A percentile compares a stretch with the other conserved stretches of the same genome.
Evolutionary conservation across 2,888 invertebrate species (phyloP).

Genomic region (Euplexia lucipara): DNA sequence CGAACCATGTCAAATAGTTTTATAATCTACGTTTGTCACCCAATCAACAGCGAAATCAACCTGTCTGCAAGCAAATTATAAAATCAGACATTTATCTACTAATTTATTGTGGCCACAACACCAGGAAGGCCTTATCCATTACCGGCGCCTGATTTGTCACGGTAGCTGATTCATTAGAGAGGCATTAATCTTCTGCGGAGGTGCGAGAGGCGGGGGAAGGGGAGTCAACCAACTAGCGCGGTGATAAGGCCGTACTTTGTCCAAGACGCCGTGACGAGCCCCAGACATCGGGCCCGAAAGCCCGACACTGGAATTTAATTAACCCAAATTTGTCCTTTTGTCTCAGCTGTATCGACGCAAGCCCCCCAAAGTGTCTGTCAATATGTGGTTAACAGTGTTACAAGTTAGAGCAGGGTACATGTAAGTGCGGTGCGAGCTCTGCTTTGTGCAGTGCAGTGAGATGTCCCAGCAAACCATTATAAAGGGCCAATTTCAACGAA

Average conservation of each 20-base stretch:
- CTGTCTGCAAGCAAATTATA: conserved; percentile 53
- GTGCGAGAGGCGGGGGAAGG: conserved; percentile 66
- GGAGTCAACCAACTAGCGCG: conserved; percentile 74
- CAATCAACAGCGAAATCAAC: conserved; percentile 24
- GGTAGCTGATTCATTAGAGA: conserved; percentile 87
- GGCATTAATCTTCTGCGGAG: conserved; percentile 83
- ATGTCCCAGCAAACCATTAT: conserved; percentile 20
- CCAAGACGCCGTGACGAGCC: conserved; percentile 83
- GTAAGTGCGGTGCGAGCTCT: conserved; percentile 13
- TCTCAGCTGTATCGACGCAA: conserved; percentile 71
- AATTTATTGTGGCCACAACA: conserved; percentile 82
- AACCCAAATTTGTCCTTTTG: conserved; percentile 86
- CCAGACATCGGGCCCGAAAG: conserved; percentile 77
- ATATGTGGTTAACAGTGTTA: conserved; percentile 70
- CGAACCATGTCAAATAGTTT: not conserved
- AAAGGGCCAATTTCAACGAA: conserved; percentile 45
- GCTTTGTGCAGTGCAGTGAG: conserved; percentile 15
- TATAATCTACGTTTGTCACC: not conserved
- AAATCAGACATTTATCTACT: conserved; percentile 76
- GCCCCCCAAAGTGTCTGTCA: conserved; percentile 75
- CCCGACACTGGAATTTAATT: conserved; percentile 86
- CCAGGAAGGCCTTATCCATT: conserved; percentile 85
- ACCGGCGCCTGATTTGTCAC: conserved; percentile 86
- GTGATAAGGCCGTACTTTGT: conserved; percentile 86
- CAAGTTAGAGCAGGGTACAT: conserved; percentile 48